Base-by-base conservation (phyloP, 2,888 invertebrate genomes). In the Drosophila tanythrix region DNA sequence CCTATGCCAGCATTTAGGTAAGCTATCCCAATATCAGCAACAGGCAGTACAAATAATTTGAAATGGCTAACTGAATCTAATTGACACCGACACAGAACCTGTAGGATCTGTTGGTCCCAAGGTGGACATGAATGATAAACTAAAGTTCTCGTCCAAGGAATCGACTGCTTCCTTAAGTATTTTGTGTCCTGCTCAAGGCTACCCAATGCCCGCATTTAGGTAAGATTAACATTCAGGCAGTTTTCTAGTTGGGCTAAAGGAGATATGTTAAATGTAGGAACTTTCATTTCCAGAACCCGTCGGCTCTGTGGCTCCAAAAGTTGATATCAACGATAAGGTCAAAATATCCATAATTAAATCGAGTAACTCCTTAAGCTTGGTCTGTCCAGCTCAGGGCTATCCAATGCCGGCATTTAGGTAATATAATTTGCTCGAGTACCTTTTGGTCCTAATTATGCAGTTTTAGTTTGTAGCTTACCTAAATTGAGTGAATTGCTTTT, bases 351-450 rank as follows among this genome's bases (percentile, higher is more conserved):
- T 90, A 25, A 89, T 88, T 57, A 69, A 81, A 75, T 83, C 85
- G 38, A 90, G 88, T 29, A 81, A 91, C 57, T 93, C 94, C 46
- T 89, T 95, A 85, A 94, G 95, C 59, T 94, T 97, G 83, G 94
- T 95, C 82, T 96, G 96, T 90, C 96, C 96, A 67, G 96, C 95
- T 62, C 96, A 96, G 94, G 96, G 95, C 55, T 95, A 93, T 92
- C 95, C 95, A 68, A 94, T 91, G 79, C 92, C 92, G 0, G 84
- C 85, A 13, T 90, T 89, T 91, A 89, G 88, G 87, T 88, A 82
- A 79, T 58, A 4, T 2, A 35, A 1, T 57, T 51, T 46, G 15
- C 15, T 76, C 70, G 76, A 78, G 66, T 77, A 67, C 38, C 33
- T 11, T 52, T 40, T 31, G 15, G 15, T 21, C 55, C 3, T n/a